Evolutionary conservation across 2,797 vertebrate species (phyloP).

Genomic region (Xenopus petersii): DNA sequence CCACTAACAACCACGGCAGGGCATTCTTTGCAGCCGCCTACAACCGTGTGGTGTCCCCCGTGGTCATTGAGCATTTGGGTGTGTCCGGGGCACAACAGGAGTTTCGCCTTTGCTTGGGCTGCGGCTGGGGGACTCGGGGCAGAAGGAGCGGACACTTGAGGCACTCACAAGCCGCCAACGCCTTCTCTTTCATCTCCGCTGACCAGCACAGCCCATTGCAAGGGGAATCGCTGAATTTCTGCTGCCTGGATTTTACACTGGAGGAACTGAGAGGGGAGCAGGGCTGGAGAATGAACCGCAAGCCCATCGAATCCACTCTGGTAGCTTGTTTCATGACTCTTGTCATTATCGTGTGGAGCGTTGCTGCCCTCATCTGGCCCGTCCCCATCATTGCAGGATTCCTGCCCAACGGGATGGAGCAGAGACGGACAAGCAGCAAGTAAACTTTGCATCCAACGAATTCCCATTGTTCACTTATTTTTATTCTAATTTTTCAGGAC

Average conservation of each 20-base stretch:
- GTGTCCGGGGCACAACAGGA: slow-evolving; percentile 88
- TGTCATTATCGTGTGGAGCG: slow-evolving; percentile 98
- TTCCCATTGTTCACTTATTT: slow-evolving; percentile 2
- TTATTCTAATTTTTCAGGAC: not conserved
- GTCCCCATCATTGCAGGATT: slow-evolving; percentile 98
- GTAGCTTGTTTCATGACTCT: slow-evolving; percentile 98
- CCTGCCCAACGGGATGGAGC: slow-evolving; percentile 97
- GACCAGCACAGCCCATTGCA: slow-evolving; percentile 60
- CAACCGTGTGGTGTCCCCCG: slow-evolving; percentile 88
- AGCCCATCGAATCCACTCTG: slow-evolving; percentile 95
- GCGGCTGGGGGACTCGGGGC: slow-evolving; percentile 79
- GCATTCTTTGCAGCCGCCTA: slow-evolving; percentile 91
- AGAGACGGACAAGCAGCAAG: slow-evolving; percentile 74
- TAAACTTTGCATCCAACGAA: slow-evolving; percentile 45
- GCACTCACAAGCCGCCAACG: slow-evolving; percentile 61
- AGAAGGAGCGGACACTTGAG: slow-evolving; percentile 72
- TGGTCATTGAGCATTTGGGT: slow-evolving; percentile 90
- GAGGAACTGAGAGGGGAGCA: slow-evolving; percentile 94
- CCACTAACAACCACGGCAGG: slow-evolving; percentile 89
- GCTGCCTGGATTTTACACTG: slow-evolving; percentile 95
- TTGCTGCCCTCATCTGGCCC: slow-evolving; percentile 99
- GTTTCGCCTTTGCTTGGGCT: slow-evolving; percentile 90
- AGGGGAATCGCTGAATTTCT: slow-evolving; percentile 80
- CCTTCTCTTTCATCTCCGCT: slow-evolving; percentile 59
- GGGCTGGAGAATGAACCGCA: slow-evolving; percentile 94